Conservation (phyloP, 35 echinoderm and acorn worm genomes). For the Strongylocentrotus purpuratus region DNA sequence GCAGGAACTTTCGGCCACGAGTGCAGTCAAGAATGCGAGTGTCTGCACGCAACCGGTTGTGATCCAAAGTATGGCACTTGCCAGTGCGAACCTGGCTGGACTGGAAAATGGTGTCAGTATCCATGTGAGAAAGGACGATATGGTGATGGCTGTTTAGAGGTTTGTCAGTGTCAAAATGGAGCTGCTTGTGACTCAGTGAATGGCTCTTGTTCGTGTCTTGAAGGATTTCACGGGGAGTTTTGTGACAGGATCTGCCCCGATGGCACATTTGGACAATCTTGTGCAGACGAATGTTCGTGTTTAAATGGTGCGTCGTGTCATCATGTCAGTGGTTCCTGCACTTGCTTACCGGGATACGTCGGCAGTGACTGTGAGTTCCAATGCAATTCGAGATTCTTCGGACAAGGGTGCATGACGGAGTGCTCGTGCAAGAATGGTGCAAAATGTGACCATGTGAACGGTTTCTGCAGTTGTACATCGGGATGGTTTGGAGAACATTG, state of each 20-base stretch:
- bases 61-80: background rate
- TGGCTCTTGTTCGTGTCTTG: constrained; percentile 67
- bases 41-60: constrained; percentile 11
- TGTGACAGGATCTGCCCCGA: constrained; percentile 65
- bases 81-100: constrained; percentile 26
- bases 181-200: constrained; percentile 72
- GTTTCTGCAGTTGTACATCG: constrained; percentile 67
- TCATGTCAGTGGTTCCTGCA: constrained; percentile 80
- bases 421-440: constrained; percentile 71
- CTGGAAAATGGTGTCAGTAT: constrained; percentile 21
- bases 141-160: constrained; percentile 57
- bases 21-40: constrained; percentile 49
- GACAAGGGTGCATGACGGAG: constrained; percentile 48
- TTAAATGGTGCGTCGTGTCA: constrained; percentile 67
- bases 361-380: constrained; percentile 62
- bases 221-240: constrained; percentile 65
- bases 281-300: constrained; percentile 65
- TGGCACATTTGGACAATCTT: constrained; percentile 62
- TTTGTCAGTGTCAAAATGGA: constrained; percentile 80
- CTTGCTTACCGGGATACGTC: constrained; percentile 65
- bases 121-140: constrained; percentile 52
- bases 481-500: constrained; percentile 78
- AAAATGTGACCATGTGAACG: constrained; percentile 63
- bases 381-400: constrained; percentile 53
- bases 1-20: constrained; percentile 42